These are phyloP conservation scores for Masnerella sp. DNA, from an alignment of 2,888 invertebrate species.

Conservation along the genomic window DNA sequence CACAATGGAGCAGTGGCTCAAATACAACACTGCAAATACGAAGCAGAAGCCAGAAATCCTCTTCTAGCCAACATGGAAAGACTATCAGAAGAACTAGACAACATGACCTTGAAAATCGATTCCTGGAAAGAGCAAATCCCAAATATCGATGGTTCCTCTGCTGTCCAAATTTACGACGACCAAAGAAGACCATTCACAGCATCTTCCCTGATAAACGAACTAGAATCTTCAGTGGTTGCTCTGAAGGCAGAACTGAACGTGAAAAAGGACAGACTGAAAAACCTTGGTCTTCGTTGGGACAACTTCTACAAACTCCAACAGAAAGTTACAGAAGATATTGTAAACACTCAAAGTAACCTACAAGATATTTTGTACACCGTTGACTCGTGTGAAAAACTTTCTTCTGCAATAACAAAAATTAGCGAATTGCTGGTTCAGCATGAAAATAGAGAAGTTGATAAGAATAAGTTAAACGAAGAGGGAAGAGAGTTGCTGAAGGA, in stretches of 20 bases:
- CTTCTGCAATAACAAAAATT: conserved; percentile 79
- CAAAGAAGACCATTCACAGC: conserved; percentile 86
- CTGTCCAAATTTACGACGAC: conserved; percentile 84
- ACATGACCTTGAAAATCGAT: conserved; percentile 83
- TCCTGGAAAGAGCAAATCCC: conserved; percentile 86
- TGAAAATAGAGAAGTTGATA: conserved; percentile 81
- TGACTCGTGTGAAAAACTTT: conserved; percentile 78
- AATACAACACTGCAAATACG: conserved; percentile 88
- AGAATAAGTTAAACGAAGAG: conserved; percentile 87
- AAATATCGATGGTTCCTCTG: conserved; percentile 83
- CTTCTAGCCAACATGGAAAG: conserved; percentile 84
- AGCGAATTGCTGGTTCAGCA: conserved; percentile 79
- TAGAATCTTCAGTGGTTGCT: conserved; percentile 84
- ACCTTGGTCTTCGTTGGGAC: conserved; percentile 86
- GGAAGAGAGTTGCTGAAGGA: conserved; percentile 89
- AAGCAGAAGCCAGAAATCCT: conserved; percentile 86
- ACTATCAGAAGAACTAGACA: conserved; percentile 84
- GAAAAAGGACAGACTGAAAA: conserved; percentile 84
- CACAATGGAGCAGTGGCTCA: conserved; percentile 88
- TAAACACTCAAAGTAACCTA: conserved; percentile 80
- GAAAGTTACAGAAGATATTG: conserved; percentile 83
- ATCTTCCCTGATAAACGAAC: conserved; percentile 84
- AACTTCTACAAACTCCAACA: conserved; percentile 87
- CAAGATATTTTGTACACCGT: conserved; percentile 80
- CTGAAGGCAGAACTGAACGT: conserved; percentile 83